Evolutionary conservation across 2,113 vertebrate species (phyloP), one percentile per base, ranked within the genome.

Genomic region (Nannospalax galili): DNA sequence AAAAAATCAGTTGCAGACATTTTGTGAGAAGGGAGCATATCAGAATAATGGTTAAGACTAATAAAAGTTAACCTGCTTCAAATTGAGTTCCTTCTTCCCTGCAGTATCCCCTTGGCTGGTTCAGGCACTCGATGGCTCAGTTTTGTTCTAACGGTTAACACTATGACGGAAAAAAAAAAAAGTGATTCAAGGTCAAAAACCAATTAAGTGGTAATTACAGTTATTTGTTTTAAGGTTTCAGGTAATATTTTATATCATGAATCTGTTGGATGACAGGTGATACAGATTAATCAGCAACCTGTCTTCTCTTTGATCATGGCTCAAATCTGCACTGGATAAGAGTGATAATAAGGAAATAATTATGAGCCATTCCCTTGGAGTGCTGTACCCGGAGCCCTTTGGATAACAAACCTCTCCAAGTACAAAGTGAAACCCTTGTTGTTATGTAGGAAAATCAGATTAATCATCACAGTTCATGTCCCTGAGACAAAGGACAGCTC

Each of bases 151-250:
- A 92, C 19, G 48, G 24, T 58, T 82, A 92, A 85, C 40, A n/a
- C 95, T 93, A 96, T 97, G 96, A 96, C 93, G 79, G 11, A 26
- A 78, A 97, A 96, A 26, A 78, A 97, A 96, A 98, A 98, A 97
- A 87, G 70, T 60, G 60, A 64, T 88, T 91, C 3, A 30, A 95
- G 92, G 95, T 97, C 91, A 97, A 96, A 98, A 98, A 97, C 96
- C 84, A 97, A 95, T 98, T 98, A 97, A 97, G 94, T 75, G 15
- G 56, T 95, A 98, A 97, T 98, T 97, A 90, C 7, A 96, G 91
- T 92, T 98, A 95, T 97, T 97, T 98, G 88, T 98, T 96, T 96
- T 85, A 97, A 97, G 97, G 96, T 62, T 94, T 97, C 64, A 93
- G 95, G 91, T 94, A 79, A 35, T 96, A 94, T 97, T 98, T 98